Conservation (phyloP, 1,140 invertebrate genomes). For the Hycleus cichorii region DNA sequence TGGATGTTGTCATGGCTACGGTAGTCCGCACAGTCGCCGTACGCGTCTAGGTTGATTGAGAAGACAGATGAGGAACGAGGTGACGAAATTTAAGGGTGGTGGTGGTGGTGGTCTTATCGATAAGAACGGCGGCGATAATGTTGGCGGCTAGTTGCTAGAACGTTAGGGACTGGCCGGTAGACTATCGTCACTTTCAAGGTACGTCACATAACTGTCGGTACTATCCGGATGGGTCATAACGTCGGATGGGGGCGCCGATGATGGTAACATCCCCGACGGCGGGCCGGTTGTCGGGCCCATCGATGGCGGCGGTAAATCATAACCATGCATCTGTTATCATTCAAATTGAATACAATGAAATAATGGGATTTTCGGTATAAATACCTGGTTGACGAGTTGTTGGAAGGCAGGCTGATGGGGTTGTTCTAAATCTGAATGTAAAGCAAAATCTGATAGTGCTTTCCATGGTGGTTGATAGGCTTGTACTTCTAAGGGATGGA, state of each 20-base stretch:
- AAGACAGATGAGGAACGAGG: constrained; percentile 8
- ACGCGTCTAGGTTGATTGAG: constrained; percentile 6
- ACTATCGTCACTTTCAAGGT: constrained; percentile 80
- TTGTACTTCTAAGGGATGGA: constrained; percentile 84
- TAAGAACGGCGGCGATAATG: too few species aligned
- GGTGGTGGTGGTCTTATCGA: neutral
- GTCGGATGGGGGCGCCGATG: constrained; percentile 49
- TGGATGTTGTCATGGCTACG: constrained; percentile 1
- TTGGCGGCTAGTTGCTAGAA: constrained; percentile 10
- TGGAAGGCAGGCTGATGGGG: constrained; percentile 88
- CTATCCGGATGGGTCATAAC: constrained; percentile 70
- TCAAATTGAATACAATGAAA: constrained; percentile 18
- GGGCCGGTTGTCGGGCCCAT: constrained; percentile 40
- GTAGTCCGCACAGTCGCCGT: constrained; percentile 6
- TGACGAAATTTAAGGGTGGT: constrained; percentile 6
- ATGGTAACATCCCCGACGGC: constrained; percentile 31
- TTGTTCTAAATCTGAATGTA: constrained; percentile 87
- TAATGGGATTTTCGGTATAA: neutral
- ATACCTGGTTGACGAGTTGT: constrained; percentile 89
- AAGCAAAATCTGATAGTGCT: constrained; percentile 88
- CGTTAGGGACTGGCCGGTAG: constrained; percentile 59
- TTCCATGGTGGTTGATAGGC: constrained; percentile 97
- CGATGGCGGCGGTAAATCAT: constrained; percentile 60
- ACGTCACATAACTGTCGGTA: constrained; percentile 82
- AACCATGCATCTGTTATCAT: constrained; percentile 72